Evolutionary conservation across 2,888 invertebrate species (phyloP).

Genomic region (Melinaea marsaeus): DNA sequence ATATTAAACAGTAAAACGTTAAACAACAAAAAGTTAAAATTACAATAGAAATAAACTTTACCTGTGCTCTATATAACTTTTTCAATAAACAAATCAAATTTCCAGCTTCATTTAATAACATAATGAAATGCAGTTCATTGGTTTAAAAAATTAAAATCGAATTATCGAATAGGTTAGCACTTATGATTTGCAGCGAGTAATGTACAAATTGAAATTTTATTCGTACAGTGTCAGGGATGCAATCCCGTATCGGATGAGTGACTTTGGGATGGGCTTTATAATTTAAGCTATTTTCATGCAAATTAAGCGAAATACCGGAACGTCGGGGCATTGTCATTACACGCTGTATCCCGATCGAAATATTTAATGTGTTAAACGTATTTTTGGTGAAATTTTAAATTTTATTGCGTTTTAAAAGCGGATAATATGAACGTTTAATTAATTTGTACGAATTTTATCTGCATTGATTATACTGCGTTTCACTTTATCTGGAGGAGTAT

Average conservation of each 20-base stretch:
- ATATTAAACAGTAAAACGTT: too few species aligned
- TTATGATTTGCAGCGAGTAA: not conserved
- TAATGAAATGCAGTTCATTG: not conserved
- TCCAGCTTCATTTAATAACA: not conserved
- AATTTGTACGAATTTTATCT: too few species aligned
- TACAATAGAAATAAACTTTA: too few species aligned
- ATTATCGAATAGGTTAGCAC: not conserved
- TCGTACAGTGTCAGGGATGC: constrained; percentile 32
- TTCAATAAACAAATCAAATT: not conserved
- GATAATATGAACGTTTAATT: too few species aligned
- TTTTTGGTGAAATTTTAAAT: not conserved
- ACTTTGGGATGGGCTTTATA: constrained; percentile 47
- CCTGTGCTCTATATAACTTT: too few species aligned
- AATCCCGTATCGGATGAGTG: constrained; percentile 45
- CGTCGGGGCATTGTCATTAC: constrained; percentile 24
- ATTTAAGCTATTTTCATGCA: constrained; percentile 43
- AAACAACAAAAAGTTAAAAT: too few species aligned
- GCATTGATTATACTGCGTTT: too few species aligned
- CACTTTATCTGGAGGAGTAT: too few species aligned
- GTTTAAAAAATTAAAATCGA: not conserved
- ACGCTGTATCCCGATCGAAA: constrained; percentile 16
- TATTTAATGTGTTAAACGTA: constrained; percentile 16
- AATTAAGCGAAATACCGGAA: constrained; percentile 27
- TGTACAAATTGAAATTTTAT: constrained; percentile 19
- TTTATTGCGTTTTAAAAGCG: too few species aligned